Base-by-base conservation (phyloP, 2,113 vertebrate species). In the Thamnaconus septentrionalis region DNA sequence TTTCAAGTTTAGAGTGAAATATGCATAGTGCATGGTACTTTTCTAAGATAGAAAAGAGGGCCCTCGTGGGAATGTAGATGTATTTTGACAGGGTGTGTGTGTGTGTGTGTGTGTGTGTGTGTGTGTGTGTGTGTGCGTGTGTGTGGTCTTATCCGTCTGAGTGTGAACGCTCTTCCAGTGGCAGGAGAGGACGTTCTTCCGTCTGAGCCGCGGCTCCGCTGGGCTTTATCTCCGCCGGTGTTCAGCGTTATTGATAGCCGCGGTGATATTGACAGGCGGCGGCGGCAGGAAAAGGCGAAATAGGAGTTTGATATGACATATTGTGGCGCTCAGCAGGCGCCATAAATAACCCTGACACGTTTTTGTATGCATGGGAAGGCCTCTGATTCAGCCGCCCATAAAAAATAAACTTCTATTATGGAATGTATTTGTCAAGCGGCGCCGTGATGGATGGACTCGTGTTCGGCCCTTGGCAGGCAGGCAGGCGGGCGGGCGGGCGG, bases 331-430 rank as follows among this genome's bases (percentile, higher is more conserved):
- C 97, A 98, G 96, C 96, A 95, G 94, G 94, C 91, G 94, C 95
- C 97, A 99, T 99, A 99, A 99, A 99, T 99, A 98, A 99, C 97
- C 95, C 93, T 98, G 97, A 99, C 97, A 98, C 94, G 90, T 96
- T 98, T 98, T 96, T 97, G 95, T 98, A 98, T 99, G 97, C 97
- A 99, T 98, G 96, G 96, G 96, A 96, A 99, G 97, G 96, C 96
- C 95, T 96, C 97, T 98, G 96, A 98, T 98, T 97, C 96, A 95
- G 96, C 95, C 96, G 98, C 96, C 96, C 95, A 90, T 96, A 98
- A 98, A 98, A 99, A 99, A 98, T 98, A 99, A 98, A 99, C 96
- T 98, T 98, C 96, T 98, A 99, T 99, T 99, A 99, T 99, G 96
- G 96, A 97, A 99, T 97, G 96, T 98, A 98, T 98, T 99, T 99